Evolutionary conservation across 2,797 vertebrate species (phyloP).

Genomic region (Pipistrellus nathusii): DNA sequence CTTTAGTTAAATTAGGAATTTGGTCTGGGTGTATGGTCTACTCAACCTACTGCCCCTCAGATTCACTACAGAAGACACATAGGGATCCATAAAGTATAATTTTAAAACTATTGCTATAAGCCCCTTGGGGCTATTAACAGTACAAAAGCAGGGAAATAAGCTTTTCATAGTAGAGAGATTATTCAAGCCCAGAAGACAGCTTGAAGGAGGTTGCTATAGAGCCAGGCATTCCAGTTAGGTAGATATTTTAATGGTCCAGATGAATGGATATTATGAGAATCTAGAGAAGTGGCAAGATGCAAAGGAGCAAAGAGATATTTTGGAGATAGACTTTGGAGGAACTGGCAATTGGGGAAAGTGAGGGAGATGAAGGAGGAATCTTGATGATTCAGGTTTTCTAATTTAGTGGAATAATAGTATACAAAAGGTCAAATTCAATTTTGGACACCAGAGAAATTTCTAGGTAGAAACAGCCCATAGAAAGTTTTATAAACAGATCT

Average conservation of each 20-base stretch:
- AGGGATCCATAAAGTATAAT: neutral
- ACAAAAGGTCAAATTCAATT: slow-evolving; percentile 36
- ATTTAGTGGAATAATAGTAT: neutral
- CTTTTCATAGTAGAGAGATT: slow-evolving; percentile 12
- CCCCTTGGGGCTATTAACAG: neutral
- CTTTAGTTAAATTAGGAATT: neutral
- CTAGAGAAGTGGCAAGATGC: neutral
- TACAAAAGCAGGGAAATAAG: slow-evolving; percentile 13
- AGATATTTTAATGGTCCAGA: neutral
- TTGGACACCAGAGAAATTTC: slow-evolving; percentile 35
- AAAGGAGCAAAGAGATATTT: neutral
- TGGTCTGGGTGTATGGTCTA: neutral
- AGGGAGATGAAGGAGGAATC: neutral
- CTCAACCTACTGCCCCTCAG: neutral
- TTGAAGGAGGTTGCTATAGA: neutral
- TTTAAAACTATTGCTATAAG: neutral
- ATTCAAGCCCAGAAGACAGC: neutral
- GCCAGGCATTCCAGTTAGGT: neutral
- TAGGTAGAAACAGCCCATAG: neutral
- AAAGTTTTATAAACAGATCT: slow-evolving; percentile 6
- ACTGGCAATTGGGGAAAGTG: neutral
- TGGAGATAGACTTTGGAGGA: neutral
- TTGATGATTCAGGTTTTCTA: slow-evolving; percentile 20
- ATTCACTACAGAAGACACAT: neutral
- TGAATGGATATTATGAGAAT: neutral